Evolutionary conservation across 2,113 vertebrate species (phyloP).

Genomic region (Arvicanthis niloticus): DNA sequence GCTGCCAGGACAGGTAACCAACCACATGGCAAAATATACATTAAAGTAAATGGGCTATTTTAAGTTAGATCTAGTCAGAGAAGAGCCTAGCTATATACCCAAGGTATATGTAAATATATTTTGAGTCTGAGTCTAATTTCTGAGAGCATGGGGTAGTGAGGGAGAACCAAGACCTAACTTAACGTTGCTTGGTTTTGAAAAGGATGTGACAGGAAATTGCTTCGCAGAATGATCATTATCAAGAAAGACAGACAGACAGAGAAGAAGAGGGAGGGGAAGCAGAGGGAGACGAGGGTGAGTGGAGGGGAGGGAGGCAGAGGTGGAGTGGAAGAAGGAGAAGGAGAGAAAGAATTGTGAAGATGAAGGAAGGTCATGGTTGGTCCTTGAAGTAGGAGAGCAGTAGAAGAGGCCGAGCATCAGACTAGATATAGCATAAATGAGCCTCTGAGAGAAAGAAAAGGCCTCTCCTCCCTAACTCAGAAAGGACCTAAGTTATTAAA

Average conservation of each 20-base stretch:
- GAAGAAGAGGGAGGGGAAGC: neutral
- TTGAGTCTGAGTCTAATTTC: too few species aligned
- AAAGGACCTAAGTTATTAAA: neutral
- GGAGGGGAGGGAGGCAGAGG: rapidly evolving
- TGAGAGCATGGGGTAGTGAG: too few species aligned
- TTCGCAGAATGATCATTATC: neutral
- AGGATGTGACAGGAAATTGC: neutral
- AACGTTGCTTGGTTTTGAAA: neutral
- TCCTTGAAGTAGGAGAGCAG: neutral
- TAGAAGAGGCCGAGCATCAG: too few species aligned
- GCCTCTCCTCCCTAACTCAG: neutral
- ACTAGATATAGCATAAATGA: neutral
- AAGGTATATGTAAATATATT: too few species aligned
- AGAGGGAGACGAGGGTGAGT: rapidly evolving
- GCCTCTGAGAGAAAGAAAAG: neutral
- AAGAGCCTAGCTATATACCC: too few species aligned
- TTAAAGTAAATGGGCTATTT: too few species aligned
- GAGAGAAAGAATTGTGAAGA: neutral
- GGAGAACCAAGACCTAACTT: too few species aligned
- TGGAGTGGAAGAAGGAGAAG: rapidly evolving
- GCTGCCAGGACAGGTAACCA: too few species aligned
- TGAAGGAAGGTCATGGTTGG: neutral
- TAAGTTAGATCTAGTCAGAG: too few species aligned
- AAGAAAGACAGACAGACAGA: neutral
- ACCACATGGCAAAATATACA: too few species aligned